Evolutionary conservation across 2,113 vertebrate species (phyloP), one percentile per base, ranked within the genome.

Genomic region (Oncorhynchus nerka): DNA sequence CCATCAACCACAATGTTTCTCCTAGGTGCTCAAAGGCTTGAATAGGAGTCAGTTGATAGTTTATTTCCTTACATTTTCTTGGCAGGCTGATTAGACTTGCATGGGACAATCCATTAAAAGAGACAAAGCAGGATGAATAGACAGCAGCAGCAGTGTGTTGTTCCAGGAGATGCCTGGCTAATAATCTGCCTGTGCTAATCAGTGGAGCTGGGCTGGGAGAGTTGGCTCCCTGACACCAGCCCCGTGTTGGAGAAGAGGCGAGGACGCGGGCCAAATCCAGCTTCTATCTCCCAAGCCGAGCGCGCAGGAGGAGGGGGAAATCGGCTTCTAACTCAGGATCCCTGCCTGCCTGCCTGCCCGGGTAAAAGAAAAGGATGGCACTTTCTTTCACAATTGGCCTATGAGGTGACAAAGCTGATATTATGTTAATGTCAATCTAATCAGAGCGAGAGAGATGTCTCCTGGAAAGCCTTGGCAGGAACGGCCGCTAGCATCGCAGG

Each of bases 141-240:
- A 48, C 28, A 73, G 39, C 19, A 84, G 13, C 11, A 30, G 28
- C 15, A 70, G 92, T 93, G 93, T 78, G 81, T 93, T 83, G 91
- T 89, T 96, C 91, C 92, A 93, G 93, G 93, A 96, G 94, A 94
- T 94, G 92, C 92, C 90, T 93, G 92, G 92, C 90, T 97, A 97
- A 96, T 96, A 97, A 96, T 97, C 93, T 94, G 91, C 89, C 89
- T 92, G 94, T 94, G 85, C 95, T 97, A 94, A 92, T 94, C 87
- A 70, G 75, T 94, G 91, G 93, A 95, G 93, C 93, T 96, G 94
- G 94, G 94, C 94, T 89, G 95, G 90, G 89, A 88, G 76, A 87
- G 91, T 91, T 95, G 94, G 93, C 93, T 92, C 90, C 88, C 87
- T 93, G 93, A 95, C 94, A 95, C 93, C 80, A 90, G 82, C 85